Evolutionary conservation across 2,113 vertebrate species (phyloP).

Genomic region (Tupaia chinensis): DNA sequence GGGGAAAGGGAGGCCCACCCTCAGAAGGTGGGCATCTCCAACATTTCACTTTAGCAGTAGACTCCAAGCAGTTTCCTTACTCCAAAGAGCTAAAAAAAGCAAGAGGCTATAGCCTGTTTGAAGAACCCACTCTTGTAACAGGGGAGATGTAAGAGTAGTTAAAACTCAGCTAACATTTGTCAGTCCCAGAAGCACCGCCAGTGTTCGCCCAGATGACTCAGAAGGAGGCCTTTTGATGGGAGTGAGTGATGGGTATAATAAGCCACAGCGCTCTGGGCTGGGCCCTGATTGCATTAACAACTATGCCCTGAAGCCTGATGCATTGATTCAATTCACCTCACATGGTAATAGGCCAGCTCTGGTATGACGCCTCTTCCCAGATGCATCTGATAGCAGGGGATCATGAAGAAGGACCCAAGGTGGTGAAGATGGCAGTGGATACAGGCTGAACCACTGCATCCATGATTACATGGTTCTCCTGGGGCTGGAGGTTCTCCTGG

Average conservation of each 20-base stretch:
- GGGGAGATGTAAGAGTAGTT: not conserved
- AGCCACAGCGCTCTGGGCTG: not conserved
- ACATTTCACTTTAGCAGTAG: not conserved
- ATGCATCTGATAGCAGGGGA: not conserved
- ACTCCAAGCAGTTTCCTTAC: not conserved
- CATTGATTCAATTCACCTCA: slow-evolving; percentile 23
- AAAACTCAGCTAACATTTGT: slow-evolving; percentile 19
- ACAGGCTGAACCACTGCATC: fast-evolving
- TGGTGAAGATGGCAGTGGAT: fast-evolving
- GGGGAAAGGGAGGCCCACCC: not conserved
- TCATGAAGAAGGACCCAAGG: not conserved
- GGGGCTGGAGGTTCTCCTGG: not conserved
- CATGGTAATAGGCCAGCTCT: not conserved
- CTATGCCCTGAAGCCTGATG: not conserved
- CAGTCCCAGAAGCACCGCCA: not conserved
- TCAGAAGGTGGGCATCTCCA: not conserved
- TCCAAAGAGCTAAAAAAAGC: not conserved
- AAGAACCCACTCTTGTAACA: not conserved
- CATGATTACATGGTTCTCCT: not conserved
- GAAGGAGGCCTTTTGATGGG: not conserved
- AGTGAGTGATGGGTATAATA: slow-evolving; percentile 52
- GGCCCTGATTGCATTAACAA: slow-evolving; percentile 41
- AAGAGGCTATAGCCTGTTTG: not conserved
- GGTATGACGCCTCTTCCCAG: not conserved
- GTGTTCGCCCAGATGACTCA: not conserved